A percentile compares a stretch with the other conserved stretches of the same genome.
Evolutionary conservation across 2,888 invertebrate species (phyloP).

Genomic region (Anorthoa munda): DNA sequence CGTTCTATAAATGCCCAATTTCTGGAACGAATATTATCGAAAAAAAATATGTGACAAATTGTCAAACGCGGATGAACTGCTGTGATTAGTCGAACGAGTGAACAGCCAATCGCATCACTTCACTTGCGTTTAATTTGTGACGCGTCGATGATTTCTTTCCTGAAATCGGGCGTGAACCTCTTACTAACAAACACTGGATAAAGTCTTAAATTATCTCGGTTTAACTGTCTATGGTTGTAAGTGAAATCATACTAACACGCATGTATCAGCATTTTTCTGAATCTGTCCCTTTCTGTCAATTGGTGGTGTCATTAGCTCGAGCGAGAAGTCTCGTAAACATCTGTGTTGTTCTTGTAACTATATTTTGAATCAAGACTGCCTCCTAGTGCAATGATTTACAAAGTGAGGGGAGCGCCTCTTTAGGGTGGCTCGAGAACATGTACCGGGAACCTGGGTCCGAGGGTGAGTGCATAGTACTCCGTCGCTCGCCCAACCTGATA

Average conservation of each 20-base stretch:
- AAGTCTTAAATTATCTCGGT: not conserved
- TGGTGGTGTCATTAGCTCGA: not conserved
- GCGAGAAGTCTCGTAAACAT: not conserved
- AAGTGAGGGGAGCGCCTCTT: too few relatives aligned
- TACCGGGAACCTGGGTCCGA: too few relatives aligned
- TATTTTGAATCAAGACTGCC: not conserved
- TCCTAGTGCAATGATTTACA: not conserved
- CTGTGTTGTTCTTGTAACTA: not conserved
- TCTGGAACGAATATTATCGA: not conserved
- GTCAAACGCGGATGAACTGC: not conserved
- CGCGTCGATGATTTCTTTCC: not conserved
- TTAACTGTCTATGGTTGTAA: constrained; percentile 1
- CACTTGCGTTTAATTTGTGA: not conserved
- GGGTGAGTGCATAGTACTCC: too few relatives aligned
- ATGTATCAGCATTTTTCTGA: constrained; percentile 4
- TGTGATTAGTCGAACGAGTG: not conserved
- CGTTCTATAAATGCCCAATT: constrained; percentile 2
- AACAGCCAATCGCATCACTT: not conserved
- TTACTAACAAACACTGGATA: constrained; percentile 37
- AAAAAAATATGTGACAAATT: not conserved
- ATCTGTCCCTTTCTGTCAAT: not conserved
- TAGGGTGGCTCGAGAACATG: too few relatives aligned
- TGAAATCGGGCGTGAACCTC: not conserved
- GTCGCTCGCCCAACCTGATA: too few relatives aligned
- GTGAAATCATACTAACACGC: constrained; percentile 18